Conservation (phyloP, 2,113 vertebrate genomes). For the Pangasianodon hypophthalmus region DNA sequence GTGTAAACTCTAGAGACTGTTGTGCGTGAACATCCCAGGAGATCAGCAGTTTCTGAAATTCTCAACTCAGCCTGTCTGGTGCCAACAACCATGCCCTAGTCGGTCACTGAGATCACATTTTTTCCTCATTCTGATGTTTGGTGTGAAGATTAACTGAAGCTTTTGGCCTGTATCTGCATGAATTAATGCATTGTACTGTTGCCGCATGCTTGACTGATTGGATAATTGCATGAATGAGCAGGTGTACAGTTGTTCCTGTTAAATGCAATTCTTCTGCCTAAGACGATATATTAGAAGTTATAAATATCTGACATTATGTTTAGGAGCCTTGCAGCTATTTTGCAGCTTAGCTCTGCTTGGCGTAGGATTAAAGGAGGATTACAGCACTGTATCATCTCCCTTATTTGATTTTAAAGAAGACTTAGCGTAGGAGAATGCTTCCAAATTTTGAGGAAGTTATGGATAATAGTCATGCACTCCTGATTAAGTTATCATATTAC, state of each 20-base stretch:
- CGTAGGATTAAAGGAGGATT: neutral
- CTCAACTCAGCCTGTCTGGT: no score
- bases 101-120: neutral
- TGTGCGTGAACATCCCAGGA: no score
- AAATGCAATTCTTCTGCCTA: neutral
- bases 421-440: neutral
- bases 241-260: neutral
- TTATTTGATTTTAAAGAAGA: constrained; percentile 13
- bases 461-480: neutral
- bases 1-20: neutral
- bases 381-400: neutral
- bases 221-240: neutral
- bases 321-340: constrained; percentile 18
- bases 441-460: constrained; percentile 16
- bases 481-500: neutral
- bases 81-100: neutral
- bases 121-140: neutral
- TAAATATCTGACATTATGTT: constrained; percentile 50
- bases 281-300: neutral
- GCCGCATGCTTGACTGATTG: neutral
- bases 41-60: neutral
- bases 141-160: neutral
- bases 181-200: neutral
- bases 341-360: neutral
- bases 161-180: neutral